Percentiles rank a stretch among this genome's conserved stretches.
These are phyloP conservation scores for Ophion costatus DNA, from an alignment of 2,888 invertebrate genomes.

Conservation along the genomic window DNA sequence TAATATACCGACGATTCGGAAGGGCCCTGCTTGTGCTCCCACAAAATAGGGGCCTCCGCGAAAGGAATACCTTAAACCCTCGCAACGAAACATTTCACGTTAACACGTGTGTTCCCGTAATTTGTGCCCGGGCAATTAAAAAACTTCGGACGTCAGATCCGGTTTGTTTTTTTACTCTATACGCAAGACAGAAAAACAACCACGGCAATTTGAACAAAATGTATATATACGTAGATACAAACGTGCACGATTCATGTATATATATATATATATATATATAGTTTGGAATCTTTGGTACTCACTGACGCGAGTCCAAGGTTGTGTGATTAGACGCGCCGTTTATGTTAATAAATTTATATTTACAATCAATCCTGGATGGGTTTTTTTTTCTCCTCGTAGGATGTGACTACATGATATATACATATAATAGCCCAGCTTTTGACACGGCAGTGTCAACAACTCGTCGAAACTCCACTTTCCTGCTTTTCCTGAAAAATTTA, in stretches of 20 bases:
- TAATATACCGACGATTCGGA: too few species aligned
- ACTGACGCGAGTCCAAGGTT: conserved; percentile 37
- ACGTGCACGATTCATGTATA: conserved; percentile 4
- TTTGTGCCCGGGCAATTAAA: conserved; percentile 42
- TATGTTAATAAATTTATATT: conserved; percentile 82
- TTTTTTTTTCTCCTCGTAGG: conserved; percentile 34
- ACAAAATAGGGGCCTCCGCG: too few species aligned
- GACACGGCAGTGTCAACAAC: conserved; percentile 81
- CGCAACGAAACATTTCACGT: not conserved
- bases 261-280: conserved; percentile 13
- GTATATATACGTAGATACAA: conserved; percentile 21
- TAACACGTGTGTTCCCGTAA: conserved; percentile 12
- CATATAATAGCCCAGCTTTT: conserved; percentile 80
- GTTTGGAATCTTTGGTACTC: conserved; percentile 16
- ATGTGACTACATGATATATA: conserved; percentile 81
- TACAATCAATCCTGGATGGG: conserved; percentile 78
- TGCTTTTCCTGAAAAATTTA: conserved; percentile 70
- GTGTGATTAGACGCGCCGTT: conserved; percentile 53
- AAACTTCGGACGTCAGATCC: conserved; percentile 6
- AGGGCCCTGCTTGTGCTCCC: too few species aligned
- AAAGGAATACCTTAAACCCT: too few species aligned
- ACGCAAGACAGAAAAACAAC: conserved; percentile 21
- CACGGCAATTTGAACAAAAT: conserved; percentile 20
- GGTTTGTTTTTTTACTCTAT: conserved; percentile 34
- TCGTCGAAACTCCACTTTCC: conserved; percentile 67